phyloP scores from a whole-genome alignment of 2,797 vertebrate species.

The Manis crassicaudata region DNA sequence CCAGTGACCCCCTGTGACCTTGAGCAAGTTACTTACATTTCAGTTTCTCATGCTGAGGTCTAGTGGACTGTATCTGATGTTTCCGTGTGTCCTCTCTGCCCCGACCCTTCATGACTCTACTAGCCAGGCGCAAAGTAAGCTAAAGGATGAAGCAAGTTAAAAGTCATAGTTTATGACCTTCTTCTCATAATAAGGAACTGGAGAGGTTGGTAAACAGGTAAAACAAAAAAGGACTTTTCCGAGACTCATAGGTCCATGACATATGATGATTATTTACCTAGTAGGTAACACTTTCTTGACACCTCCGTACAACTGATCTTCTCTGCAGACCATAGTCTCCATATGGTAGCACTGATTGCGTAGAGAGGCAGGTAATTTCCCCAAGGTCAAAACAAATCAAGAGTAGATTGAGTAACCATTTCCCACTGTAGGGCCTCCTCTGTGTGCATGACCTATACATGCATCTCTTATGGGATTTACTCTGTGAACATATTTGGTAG shows the following conservation, averaged over 20 bases:
- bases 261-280: not conserved
- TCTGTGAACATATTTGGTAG: not conserved
- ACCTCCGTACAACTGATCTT: not conserved
- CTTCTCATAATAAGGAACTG: not conserved
- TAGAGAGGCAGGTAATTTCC: not conserved
- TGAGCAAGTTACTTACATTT: conserved; percentile 12
- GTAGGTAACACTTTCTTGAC: not conserved
- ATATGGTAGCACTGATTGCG: not conserved
- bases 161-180: not conserved
- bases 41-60: not conserved
- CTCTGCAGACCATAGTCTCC: not conserved
- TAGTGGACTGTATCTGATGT: not conserved
- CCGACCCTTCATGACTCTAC: not conserved
- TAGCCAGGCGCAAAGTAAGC: not conserved
- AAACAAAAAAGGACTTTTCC: not conserved
- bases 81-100: not conserved
- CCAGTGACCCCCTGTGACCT: not conserved
- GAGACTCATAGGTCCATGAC: not conserved
- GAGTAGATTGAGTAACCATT: not conserved
- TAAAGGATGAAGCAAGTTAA: not conserved
- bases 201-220: not conserved
- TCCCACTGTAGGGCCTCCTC: not conserved
- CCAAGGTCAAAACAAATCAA: not conserved
- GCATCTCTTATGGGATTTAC: not conserved
- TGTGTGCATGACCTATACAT: not conserved